Conservation (phyloP, 2,113 vertebrate species). For the Urocolius indicus region DNA sequence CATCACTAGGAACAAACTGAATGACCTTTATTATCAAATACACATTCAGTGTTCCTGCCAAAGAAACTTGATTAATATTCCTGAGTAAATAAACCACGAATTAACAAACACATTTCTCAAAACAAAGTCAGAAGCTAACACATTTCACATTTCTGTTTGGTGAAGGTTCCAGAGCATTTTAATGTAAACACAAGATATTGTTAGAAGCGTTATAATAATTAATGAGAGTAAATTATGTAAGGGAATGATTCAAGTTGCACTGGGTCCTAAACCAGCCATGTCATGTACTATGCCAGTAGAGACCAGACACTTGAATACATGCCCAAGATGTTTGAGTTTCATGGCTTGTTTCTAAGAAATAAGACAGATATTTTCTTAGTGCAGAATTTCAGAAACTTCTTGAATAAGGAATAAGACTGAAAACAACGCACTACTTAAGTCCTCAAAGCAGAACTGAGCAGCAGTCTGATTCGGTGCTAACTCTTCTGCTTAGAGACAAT, state of each 20-base stretch:
- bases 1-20: neutral
- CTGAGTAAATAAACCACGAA: neutral
- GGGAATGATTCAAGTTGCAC: neutral
- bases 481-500: neutral
- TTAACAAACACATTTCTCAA: neutral
- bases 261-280: neutral
- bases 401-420: neutral
- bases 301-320: neutral
- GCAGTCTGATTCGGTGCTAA: neutral
- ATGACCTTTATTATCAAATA: neutral
- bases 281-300: neutral
- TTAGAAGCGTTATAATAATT: neutral
- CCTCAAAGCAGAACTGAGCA: neutral
- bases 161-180: neutral
- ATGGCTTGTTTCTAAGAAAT: neutral
- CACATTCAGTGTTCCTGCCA: neutral
- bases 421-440: neutral
- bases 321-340: neutral
- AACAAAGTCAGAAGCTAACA: neutral
- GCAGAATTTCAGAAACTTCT: neutral
- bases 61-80: neutral
- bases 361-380: neutral
- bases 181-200: neutral
- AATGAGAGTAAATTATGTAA: neutral
- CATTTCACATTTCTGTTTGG: neutral